Percentiles rank a stretch among this genome's conserved stretches.
Conservation (phyloP, 1,140 invertebrate species). For the Helicoverpa zea region DNA sequence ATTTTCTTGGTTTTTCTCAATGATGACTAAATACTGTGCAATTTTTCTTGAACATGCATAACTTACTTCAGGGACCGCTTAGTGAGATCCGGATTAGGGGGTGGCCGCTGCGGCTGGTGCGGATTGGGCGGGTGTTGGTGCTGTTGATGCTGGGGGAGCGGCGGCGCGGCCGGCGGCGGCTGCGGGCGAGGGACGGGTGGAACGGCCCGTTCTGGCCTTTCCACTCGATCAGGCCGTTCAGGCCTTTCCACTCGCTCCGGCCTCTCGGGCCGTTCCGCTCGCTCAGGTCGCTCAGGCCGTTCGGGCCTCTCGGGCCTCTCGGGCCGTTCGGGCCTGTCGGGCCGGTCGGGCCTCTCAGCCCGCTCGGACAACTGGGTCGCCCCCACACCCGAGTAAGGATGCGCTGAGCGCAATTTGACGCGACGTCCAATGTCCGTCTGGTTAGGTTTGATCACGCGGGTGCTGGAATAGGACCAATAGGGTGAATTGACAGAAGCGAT, state of each 20-base stretch:
- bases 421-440: slow-evolving; percentile 94
- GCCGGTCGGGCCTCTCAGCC: slow-evolving; percentile 53
- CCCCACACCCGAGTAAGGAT: slow-evolving; percentile 68
- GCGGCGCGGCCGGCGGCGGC: slow-evolving; percentile 58
- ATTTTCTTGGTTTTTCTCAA: too few relatives aligned
- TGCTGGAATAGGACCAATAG: slow-evolving; percentile 88
- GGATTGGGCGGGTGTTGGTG: slow-evolving; percentile 61
- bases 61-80: slow-evolving; percentile 91
- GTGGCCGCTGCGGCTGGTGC: slow-evolving; percentile 77
- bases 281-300: slow-evolving; percentile 64
- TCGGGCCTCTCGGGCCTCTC: slow-evolving; percentile 59
- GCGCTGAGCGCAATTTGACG: slow-evolving; percentile 90
- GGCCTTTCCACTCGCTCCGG: slow-evolving; percentile 63
- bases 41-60: neutral
- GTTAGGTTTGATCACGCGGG: slow-evolving; percentile 96
- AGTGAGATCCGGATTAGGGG: slow-evolving; percentile 89
- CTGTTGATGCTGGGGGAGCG: slow-evolving; percentile 53
- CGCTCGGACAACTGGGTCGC: slow-evolving; percentile 58
- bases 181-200: slow-evolving; percentile 57
- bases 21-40: neutral
- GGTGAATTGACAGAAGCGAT: slow-evolving; percentile 5
- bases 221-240: slow-evolving; percentile 58
- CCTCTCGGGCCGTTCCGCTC: slow-evolving; percentile 61
- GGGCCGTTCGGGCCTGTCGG: slow-evolving; percentile 61
- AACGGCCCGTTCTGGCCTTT: slow-evolving; percentile 53